Percentiles rank a stretch among this genome's conserved stretches.
These are phyloP conservation scores for Oscheius sp. DNA, from an alignment of 1,140 invertebrate species.

Conservation along the genomic window DNA sequence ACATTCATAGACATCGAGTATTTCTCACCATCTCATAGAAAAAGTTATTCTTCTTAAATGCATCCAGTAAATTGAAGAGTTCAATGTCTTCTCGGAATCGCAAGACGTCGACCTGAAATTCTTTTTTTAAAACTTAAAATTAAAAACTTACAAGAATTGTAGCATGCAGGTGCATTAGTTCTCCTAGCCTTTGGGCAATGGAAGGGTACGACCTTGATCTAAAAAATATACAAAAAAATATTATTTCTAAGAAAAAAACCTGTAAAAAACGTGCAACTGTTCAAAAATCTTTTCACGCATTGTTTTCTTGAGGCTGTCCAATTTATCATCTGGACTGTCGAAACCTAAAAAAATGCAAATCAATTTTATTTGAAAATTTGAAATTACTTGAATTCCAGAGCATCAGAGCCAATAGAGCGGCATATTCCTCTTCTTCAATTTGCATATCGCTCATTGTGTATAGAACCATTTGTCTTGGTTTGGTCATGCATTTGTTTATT, in stretches of 20 bases:
- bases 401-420: background rate
- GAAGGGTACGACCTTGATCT: background rate
- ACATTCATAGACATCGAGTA: background rate
- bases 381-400: background rate
- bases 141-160: too few relatives aligned
- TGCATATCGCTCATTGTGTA: background rate
- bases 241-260: background rate
- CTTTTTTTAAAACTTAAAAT: too few relatives aligned
- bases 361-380: background rate
- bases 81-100: background rate
- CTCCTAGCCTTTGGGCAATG: background rate
- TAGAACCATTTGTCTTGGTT: background rate
- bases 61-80: background rate
- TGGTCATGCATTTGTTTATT: background rate
- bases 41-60: background rate
- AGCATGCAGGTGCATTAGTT: background rate
- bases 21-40: background rate
- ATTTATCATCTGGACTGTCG: background rate
- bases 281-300: background rate
- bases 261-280: background rate
- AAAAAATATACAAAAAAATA: background rate
- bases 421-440: background rate
- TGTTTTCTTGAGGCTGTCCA: background rate
- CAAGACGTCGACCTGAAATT: background rate
- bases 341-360: background rate